These are phyloP conservation scores for Tetragnatha versicolor DNA, from an alignment of 1,140 invertebrate genomes.

Conservation along the genomic window DNA sequence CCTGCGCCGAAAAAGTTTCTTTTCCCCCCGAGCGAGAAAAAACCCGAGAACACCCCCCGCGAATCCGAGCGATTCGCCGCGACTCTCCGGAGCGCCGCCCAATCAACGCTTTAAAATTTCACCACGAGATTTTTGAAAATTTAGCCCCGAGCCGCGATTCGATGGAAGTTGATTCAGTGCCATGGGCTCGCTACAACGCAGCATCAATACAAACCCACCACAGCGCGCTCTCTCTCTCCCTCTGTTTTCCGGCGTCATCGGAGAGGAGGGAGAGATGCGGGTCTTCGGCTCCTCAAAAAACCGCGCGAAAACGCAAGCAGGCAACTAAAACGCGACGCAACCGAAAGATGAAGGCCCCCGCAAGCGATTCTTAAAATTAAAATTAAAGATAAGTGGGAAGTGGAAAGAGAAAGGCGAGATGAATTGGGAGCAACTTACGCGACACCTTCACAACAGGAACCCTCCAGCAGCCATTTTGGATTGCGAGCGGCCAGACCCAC, in stretches of 20 bases:
- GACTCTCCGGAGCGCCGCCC: constrained; percentile 31
- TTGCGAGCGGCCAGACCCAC: constrained; percentile 40
- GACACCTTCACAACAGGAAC: constrained; percentile 54
- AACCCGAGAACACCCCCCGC: constrained; percentile 3
- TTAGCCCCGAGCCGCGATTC: constrained; percentile 50
- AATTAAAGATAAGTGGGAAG: background rate
- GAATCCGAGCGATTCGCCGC: constrained; percentile 37
- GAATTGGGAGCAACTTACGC: constrained; percentile 51
- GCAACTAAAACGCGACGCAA: background rate
- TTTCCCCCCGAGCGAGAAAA: constrained; percentile 27
- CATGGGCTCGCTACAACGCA: constrained; percentile 33
- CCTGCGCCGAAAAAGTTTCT: constrained; percentile 25
- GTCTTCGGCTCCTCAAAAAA: background rate
- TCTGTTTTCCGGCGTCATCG: constrained; percentile 28
- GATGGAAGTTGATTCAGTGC: constrained; percentile 52
- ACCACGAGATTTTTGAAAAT: constrained; percentile 55
- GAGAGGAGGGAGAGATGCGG: constrained; percentile 42
- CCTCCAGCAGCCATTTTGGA: constrained; percentile 55
- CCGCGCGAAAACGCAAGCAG: background rate
- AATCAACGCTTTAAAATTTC: constrained; percentile 56
- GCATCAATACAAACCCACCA: constrained; percentile 53
- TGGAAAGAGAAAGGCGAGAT: constrained; percentile 17
- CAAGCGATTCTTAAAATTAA: constrained; percentile 3
- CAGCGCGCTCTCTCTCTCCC: constrained; percentile 16
- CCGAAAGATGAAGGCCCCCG: background rate